A percentile compares a stretch with the other conserved stretches of the same genome.
Evolutionary conservation across 2,888 invertebrate species (phyloP).

Genomic region (Synergus japonicus): DNA sequence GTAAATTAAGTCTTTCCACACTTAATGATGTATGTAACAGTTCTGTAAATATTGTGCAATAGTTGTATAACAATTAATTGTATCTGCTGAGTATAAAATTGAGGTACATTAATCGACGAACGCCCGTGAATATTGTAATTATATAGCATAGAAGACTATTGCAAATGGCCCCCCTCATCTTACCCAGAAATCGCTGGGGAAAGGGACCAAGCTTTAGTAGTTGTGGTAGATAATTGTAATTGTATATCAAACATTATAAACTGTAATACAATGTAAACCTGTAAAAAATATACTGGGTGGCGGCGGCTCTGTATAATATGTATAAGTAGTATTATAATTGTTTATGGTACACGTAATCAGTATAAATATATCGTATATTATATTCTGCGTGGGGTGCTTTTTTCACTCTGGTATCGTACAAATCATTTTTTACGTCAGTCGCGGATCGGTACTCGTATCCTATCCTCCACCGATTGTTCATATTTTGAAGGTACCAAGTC

Average conservation of each 20-base stretch:
- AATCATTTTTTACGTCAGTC: constrained; percentile 52
- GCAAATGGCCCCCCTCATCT: constrained; percentile 49
- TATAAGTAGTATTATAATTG: constrained; percentile 76
- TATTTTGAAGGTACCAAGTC: constrained; percentile 45
- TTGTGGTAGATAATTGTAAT: constrained; percentile 72
- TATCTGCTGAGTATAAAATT: constrained; percentile 35
- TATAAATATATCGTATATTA: constrained; percentile 77
- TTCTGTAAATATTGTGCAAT: constrained; percentile 27
- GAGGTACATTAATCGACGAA: constrained; percentile 48
- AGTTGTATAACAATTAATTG: constrained; percentile 32
- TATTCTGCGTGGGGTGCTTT: constrained; percentile 66
- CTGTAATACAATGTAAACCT: constrained; percentile 78
- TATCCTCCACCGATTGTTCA: constrained; percentile 32
- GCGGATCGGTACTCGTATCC: constrained; percentile 38
- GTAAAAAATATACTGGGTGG: constrained; percentile 78
- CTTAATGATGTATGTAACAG: constrained; percentile 9
- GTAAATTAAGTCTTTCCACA: constrained; percentile 19
- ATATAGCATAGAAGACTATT: constrained; percentile 55
- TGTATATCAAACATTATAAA: constrained; percentile 78
- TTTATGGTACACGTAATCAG: constrained; percentile 74
- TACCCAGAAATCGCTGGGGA: constrained; percentile 47
- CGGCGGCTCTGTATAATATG: constrained; percentile 76
- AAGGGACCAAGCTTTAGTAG: constrained; percentile 56
- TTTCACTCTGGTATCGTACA: constrained; percentile 61
- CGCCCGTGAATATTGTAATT: constrained; percentile 61